Evolutionary conservation across 2,797 vertebrate species (phyloP), one percentile per base, ranked within the genome.

Genomic region (Rhinoraja longicauda): DNA sequence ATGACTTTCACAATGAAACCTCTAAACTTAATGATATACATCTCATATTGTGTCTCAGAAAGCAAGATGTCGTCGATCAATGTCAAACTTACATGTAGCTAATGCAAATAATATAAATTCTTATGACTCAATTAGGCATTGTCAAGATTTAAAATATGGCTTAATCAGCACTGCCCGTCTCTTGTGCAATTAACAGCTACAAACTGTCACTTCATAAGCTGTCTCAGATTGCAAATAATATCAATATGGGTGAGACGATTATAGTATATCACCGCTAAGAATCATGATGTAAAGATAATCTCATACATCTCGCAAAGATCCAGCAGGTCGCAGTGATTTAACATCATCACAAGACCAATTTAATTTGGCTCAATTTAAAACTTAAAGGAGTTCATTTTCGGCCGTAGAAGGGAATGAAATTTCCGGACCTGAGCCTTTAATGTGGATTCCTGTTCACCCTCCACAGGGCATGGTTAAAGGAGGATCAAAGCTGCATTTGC

Each of bases 61-160:
- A 64, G 64, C 84, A 88, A 88, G 17, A 88, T 88, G 84, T 64
- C 59, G 88, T 88, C 59, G 88, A 88, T 88, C 59, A 88, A 88
- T 88, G 59, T 32, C 84, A 88, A 88, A 29, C 84, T 88, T 32
- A 36, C n/a, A 36, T 21, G n/a, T 64, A 62, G 84, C 59, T 88
- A 32, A n/a, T 88, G n/a, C 62, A 88, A 67, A 88, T 88, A 88
- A 88, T 88, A 67, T 88, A 64, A 84, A 86, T 62, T 86, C 26
- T 59, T 15, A 64, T 67, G 59, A 62, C 15, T 15, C 84, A 67
- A 64, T 88, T 88, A 88, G 76, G 76, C 12, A 32, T 77, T 77
- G 10, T 2, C 29, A 77, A 32, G 64, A 36, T 88, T 64, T 64
- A 88, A 88, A 32, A 67, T 88, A 64, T 88, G 15, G 59, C 29